Conservation (phyloP, 2,888 invertebrate species). For the Entomobrya multifasciata region DNA sequence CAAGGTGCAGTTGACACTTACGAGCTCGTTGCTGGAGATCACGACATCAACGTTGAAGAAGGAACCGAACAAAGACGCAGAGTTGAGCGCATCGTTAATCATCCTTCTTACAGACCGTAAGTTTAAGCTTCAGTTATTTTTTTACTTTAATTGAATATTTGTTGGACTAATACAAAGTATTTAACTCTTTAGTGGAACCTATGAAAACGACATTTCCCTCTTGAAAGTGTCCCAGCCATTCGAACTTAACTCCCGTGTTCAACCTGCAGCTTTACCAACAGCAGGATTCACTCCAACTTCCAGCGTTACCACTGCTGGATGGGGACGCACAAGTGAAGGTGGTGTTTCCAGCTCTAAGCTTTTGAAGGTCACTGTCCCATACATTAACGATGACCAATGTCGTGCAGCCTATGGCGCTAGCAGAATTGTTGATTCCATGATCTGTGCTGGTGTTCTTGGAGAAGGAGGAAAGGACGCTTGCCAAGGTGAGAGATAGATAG, state of each 20-base stretch:
- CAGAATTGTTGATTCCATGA: conserved; percentile 62
- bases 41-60: conserved; percentile 47
- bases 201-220: conserved; percentile 79
- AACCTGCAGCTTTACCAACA: conserved; percentile 72
- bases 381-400: conserved; percentile 67
- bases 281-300: conserved; percentile 33
- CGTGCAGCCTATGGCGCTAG: conserved; percentile 63
- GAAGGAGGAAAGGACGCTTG: conserved; percentile 68
- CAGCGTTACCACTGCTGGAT: conserved; percentile 71
- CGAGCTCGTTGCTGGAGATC: conserved; percentile 70
- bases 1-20: conserved; percentile 35
- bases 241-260: conserved; percentile 60
- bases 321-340: conserved; percentile 76
- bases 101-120: conserved; percentile 68
- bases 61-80: conserved; percentile 69
- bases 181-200: conserved; percentile 18
- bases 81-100: conserved; percentile 55
- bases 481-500: background rate
- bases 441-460: conserved; percentile 66
- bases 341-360: conserved; percentile 58
- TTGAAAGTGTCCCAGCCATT: conserved; percentile 72
- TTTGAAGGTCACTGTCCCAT: conserved; percentile 76
- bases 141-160: background rate
- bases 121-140: background rate
- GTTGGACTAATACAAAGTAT: background rate